Evolutionary conservation across 2,113 vertebrate genomes (phyloP).

Genomic region (Zosterops japonicus): DNA sequence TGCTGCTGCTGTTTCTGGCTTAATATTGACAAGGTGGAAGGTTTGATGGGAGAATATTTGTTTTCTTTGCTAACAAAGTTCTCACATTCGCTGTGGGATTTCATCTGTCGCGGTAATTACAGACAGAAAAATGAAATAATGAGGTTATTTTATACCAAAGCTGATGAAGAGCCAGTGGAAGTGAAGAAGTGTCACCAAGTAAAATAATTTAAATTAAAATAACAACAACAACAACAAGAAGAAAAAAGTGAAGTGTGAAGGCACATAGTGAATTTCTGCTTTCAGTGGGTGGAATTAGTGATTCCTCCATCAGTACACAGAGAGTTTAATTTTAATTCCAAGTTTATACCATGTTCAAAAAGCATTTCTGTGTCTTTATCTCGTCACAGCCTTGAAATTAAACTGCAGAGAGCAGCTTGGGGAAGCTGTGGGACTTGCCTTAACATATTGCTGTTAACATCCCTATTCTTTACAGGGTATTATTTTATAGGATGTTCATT

Average conservation of each 20-base stretch:
- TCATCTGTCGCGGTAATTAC: not conserved
- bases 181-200: not conserved
- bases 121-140: not conserved
- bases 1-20: not conserved
- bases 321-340: not conserved
- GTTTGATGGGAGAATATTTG: not conserved
- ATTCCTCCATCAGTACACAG: not conserved
- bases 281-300: not conserved
- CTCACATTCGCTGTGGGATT: not conserved
- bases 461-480: not conserved
- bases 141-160: not conserved
- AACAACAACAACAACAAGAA: not conserved
- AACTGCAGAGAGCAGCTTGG: not conserved
- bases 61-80: not conserved
- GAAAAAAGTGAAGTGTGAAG: not conserved
- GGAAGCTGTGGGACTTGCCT: not conserved
- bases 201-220: not conserved
- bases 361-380: not conserved
- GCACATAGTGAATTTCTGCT: not conserved
- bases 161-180: not conserved
- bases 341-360: not conserved
- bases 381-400: not conserved
- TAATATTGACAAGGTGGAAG: not conserved
- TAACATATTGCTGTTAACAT: not conserved
- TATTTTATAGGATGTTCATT: slow-evolving; percentile 8